Evolutionary conservation across 64 coral and sea anemone genomes (phyloP).

Genomic region (Stylophora pistillata): DNA sequence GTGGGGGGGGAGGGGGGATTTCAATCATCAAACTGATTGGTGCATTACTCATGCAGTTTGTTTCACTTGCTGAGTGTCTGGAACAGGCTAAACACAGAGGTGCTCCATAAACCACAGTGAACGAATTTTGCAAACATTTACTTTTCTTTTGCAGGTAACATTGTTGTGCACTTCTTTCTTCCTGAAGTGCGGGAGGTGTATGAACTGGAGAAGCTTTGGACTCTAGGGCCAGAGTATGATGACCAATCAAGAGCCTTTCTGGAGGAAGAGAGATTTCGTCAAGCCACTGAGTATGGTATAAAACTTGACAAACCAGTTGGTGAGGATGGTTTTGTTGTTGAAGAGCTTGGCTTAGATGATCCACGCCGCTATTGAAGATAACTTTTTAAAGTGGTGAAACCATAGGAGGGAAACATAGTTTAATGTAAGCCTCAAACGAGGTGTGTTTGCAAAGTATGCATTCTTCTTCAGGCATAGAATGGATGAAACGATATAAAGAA

Average conservation of each 20-base stretch:
- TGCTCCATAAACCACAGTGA: neutral
- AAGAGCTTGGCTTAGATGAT: neutral
- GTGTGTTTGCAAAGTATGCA: too few species aligned
- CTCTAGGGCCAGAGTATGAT: constrained; percentile 84
- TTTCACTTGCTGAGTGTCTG: too few species aligned
- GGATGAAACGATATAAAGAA: too few species aligned
- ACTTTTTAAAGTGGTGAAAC: neutral
- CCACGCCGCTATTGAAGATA: neutral
- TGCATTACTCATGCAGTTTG: too few species aligned
- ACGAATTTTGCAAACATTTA: neutral
- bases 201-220: constrained; percentile 98
- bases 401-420: too few species aligned
- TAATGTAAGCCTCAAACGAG: too few species aligned
- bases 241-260: constrained; percentile 87
- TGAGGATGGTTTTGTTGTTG: too few species aligned
- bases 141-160: constrained; percentile 60
- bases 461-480: too few species aligned
- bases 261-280: constrained; percentile 59
- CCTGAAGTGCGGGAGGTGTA: constrained; percentile 82
- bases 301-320: neutral
- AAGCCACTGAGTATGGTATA: constrained; percentile 38
- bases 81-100: too few species aligned
- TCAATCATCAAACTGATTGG: too few species aligned
- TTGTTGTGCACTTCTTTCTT: constrained; percentile 94
- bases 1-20: too few species aligned